phyloP scores from a whole-genome alignment of 2,113 vertebrate genomes.

The Neolamprologus hecqui region DNA sequence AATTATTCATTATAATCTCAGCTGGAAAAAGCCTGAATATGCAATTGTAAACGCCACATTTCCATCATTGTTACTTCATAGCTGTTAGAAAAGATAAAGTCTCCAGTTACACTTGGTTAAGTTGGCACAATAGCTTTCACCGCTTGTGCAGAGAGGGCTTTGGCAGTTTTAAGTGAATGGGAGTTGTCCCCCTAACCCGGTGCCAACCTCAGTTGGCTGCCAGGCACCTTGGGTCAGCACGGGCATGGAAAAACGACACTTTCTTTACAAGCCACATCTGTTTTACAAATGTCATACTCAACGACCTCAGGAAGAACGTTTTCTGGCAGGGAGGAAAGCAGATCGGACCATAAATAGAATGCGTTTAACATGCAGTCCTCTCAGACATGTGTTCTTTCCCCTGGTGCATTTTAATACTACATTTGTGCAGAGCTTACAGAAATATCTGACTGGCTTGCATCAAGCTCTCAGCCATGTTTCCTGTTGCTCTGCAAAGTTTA shows the following conservation, averaged over 20 bases:
- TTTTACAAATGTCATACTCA: constrained; percentile 43
- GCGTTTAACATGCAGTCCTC: constrained; percentile 31
- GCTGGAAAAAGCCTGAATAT: neutral
- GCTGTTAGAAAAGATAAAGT: neutral
- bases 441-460: constrained; percentile 1
- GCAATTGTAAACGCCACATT: neutral
- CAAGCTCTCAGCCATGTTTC: neutral
- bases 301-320: constrained; percentile 18
- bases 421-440: constrained; percentile 29
- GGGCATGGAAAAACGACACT: constrained; percentile 43
- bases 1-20: neutral
- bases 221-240: constrained; percentile 30
- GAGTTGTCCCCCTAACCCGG: constrained; percentile 27
- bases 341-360: constrained; percentile 48
- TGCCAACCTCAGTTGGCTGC: constrained; percentile 29
- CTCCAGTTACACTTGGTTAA: neutral
- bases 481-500: constrained; percentile 22
- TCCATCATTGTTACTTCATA: neutral
- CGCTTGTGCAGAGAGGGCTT: neutral
- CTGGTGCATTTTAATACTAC: constrained; percentile 21
- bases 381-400: constrained; percentile 27
- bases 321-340: constrained; percentile 32
- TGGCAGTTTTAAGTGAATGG: constrained; percentile 13
- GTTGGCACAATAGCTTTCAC: neutral
- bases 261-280: constrained; percentile 56